Evolutionary conservation across 2,888 invertebrate genomes (phyloP).

Genomic region (Meandrusa payeni): DNA sequence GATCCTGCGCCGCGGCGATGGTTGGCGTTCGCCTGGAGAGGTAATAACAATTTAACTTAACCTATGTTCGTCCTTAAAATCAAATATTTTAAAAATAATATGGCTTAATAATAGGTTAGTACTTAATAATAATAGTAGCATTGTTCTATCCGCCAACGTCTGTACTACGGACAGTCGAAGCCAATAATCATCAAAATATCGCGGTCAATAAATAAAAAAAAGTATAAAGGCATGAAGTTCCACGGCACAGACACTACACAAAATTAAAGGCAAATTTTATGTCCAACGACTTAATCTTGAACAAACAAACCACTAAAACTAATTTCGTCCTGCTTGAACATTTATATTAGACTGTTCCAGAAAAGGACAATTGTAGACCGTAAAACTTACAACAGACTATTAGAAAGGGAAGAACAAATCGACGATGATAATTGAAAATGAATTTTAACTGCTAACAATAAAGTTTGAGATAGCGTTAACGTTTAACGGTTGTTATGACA

Average conservation of each 20-base stretch:
- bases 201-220: too few relatives aligned
- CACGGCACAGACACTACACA: conserved; percentile 40
- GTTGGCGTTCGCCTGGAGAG: too few relatives aligned
- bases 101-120: too few relatives aligned
- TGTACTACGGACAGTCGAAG: too few relatives aligned
- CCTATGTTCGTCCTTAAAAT: too few relatives aligned
- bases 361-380: conserved; percentile 68
- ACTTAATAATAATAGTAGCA: too few relatives aligned
- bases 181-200: too few relatives aligned
- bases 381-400: conserved; percentile 46
- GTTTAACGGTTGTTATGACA: conserved; percentile 60
- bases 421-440: conserved; percentile 53
- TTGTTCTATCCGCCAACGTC: too few relatives aligned
- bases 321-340: conserved; percentile 64
- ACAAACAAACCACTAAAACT: conserved; percentile 62
- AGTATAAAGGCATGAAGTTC: too few relatives aligned
- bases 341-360: conserved; percentile 61
- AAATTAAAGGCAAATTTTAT: conserved; percentile 50
- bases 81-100: too few relatives aligned
- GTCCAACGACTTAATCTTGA: conserved; percentile 62
- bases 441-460: conserved; percentile 57
- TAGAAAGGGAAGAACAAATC: conserved; percentile 28
- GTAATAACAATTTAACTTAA: too few relatives aligned
- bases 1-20: too few relatives aligned
- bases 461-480: conserved; percentile 53